Conservation (phyloP, 1,140 invertebrate species). For the Drosophila nannoptera region DNA sequence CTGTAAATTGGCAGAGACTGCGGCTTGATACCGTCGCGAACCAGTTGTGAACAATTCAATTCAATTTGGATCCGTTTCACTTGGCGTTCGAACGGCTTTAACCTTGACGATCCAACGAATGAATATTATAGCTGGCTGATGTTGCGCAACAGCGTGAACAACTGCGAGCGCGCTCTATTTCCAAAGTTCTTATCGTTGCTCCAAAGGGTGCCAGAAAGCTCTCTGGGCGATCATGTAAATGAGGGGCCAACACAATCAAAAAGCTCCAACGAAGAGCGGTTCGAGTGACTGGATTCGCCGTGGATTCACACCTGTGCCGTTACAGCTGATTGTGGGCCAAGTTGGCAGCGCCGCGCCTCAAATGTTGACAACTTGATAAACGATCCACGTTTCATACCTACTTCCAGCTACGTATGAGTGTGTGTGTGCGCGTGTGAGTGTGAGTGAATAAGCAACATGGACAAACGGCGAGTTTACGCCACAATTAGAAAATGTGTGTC, state of each 20-base stretch:
- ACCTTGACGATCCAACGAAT: conserved; percentile 8
- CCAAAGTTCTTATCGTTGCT: conserved; percentile 36
- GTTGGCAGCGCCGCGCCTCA: conserved; percentile 42
- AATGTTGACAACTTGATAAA: conserved; percentile 52
- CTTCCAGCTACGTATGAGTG: background rate
- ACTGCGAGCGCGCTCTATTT: conserved; percentile 15
- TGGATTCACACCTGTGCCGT: conserved; percentile 32
- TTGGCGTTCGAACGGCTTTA: background rate
- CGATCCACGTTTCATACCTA: conserved; percentile 24
- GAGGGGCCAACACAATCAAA: background rate
- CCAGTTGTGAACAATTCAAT: background rate
- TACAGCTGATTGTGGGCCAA: conserved; percentile 56
- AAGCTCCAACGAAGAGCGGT: conserved; percentile 16
- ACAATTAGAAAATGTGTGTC: conserved; percentile 76
- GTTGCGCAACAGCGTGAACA: conserved; percentile 38
- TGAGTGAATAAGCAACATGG: conserved; percentile 35
- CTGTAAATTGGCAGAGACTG: background rate
- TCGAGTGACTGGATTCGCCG: conserved; percentile 3
- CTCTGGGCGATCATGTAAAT: conserved; percentile 2
- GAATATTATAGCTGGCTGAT: conserved; percentile 12
- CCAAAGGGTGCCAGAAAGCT: conserved; percentile 36
- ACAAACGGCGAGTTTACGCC: conserved; percentile 54
- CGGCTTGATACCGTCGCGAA: no score
- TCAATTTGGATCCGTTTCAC: conserved; percentile 1
- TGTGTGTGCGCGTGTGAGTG: conserved; percentile 7